Evolutionary conservation across 2,888 invertebrate species (phyloP).

Genomic region (Melanostoma scalare): DNA sequence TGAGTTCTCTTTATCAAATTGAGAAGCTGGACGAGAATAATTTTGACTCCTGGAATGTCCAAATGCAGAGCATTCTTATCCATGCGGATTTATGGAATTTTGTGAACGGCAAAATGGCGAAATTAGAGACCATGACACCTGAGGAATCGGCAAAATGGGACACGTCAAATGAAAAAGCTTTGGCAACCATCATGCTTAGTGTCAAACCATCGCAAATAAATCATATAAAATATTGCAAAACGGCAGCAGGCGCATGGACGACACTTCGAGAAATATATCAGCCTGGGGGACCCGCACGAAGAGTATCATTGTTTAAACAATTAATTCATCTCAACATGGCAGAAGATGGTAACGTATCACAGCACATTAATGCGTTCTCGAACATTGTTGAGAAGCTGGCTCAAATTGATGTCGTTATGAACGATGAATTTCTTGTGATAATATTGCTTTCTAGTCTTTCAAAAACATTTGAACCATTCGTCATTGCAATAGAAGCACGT

Average conservation of each 20-base stretch:
- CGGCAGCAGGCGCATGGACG: constrained; percentile 54
- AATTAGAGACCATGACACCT: constrained; percentile 31
- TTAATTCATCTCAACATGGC: constrained; percentile 35
- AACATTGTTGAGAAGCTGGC: constrained; percentile 59
- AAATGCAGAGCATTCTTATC: constrained; percentile 54
- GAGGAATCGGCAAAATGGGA: constrained; percentile 27
- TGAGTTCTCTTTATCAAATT: constrained; percentile 31
- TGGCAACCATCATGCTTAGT: constrained; percentile 46
- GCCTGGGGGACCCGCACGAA: constrained; percentile 65
- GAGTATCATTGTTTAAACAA: constrained; percentile 63
- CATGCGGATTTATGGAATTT: constrained; percentile 43
- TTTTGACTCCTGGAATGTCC: constrained; percentile 41
- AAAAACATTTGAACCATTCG: constrained; percentile 54
- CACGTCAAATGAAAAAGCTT: constrained; percentile 49
- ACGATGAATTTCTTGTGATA: constrained; percentile 60
- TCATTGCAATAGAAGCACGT: constrained; percentile 65
- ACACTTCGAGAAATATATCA: constrained; percentile 51
- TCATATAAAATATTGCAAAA: constrained; percentile 50
- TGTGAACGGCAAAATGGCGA: constrained; percentile 24
- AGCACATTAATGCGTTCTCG: constrained; percentile 55
- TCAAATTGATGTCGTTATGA: constrained; percentile 41
- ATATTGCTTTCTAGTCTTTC: constrained; percentile 61
- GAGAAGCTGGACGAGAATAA: constrained; percentile 50
- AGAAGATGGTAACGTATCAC: constrained; percentile 21
- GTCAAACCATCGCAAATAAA: constrained; percentile 40